Base-by-base conservation (phyloP, 2,888 invertebrate species). In the Drosophila nr. perissopoda region DNA sequence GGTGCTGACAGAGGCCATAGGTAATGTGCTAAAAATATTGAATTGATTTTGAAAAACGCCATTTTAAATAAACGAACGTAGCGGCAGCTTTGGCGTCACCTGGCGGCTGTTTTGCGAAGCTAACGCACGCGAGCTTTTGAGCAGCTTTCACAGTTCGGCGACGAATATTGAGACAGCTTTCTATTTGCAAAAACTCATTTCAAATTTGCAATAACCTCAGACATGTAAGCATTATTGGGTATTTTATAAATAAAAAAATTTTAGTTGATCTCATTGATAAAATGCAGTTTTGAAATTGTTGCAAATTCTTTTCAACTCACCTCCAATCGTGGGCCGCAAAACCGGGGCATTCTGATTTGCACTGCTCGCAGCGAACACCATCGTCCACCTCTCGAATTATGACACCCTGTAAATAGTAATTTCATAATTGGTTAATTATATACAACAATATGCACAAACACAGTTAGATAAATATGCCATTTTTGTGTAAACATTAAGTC, bases 291-390 rank as follows among this genome's bases (percentile, higher is more conserved):
- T 18, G 3, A 8, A 8, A 38, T 18, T 18, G 38, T 42, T 38
- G 18, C 6, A 34, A 0, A 27, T n/a, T 13, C 1, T 42, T n/a
- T 16, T 25, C 0, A n/a, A 94, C 96, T 95, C 93, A 98, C 98
- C 98, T 96, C 98, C 98, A 98, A 84, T 95, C 94, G 93, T 98
- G 98, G 64, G 96, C 95, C 70, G 95, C 95, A 93, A 97, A 98
- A 56, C 98, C 98, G 18, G 96, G 95, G 92, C 98, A 98, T 74
- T 95, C 94, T 89, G 97, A 96, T 66, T 95, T 96, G 92, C 98
- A 98, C 91, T 96, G 95, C 91, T 96, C 95, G 91, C 98, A 98
- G 48, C 97, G 96, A 87, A 97, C 96, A 31, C 97, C 98, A 34
- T 92, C 91, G 82, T 96, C 96, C 74, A 97, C 97, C 93, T 98